Evolutionary conservation across 2,888 invertebrate genomes (phyloP), one percentile per base, ranked within the genome.

Genomic region (Catocala nupta): DNA sequence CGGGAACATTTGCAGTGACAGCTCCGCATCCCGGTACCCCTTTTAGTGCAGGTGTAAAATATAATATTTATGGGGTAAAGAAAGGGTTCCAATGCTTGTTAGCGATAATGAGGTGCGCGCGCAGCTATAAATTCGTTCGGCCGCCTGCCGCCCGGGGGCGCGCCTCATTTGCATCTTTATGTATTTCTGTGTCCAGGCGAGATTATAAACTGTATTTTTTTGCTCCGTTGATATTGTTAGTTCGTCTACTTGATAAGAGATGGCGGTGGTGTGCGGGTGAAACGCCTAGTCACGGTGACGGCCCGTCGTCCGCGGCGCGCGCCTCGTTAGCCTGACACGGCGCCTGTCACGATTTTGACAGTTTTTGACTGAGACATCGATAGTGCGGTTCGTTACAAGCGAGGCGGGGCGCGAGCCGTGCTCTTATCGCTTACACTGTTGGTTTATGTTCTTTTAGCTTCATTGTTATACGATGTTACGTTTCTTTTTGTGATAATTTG

Each of bases 341-440:
- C 90, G 90, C 89, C 90, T 91, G 93, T 93, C 94, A 93, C 75
- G 86, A 88, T 91, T 92, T 90, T 92, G 93, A 93, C 93, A 93
- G 92, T 91, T 91, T 90, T 89, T 90, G 93, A 94, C 93, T 93
- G 90, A 93, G 94, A 93, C 94, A 93, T 93, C 93, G 93, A 93
- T 93, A 91, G 85, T 86, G 84, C 88, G 89, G 88, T 88, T 89
- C 91, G 92, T 92, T 92, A 91, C 89, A 85, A 86, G 79, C 85
- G 85, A 87, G 91, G 92, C 91, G 91, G 90, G 86, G 82, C 85
- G 75, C 76, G 69, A 62, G 71, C 77, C 76, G 65, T 51, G 73
- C 76, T 80, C 90, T 91, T 92, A 91, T 90, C 90, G 87, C 85
- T 81, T 83, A 85, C 87, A 86, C 83, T 90, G 90, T 91, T 89